Base-by-base conservation (phyloP, 2,797 vertebrate genomes). In the Pseudopleuronectes americanus region DNA sequence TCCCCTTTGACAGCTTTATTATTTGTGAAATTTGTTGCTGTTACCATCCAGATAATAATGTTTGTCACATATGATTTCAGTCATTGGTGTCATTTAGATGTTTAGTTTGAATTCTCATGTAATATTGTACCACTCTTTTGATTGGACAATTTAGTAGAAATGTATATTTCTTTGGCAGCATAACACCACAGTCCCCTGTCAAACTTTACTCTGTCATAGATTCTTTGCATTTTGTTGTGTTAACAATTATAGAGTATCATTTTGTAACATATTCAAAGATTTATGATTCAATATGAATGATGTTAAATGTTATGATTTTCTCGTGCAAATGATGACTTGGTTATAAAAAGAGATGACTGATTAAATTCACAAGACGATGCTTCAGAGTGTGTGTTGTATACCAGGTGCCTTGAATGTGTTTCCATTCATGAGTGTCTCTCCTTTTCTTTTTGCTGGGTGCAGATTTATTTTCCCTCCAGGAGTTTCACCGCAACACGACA, bases 191-290 rank as follows among this genome's bases (percentile, higher is more conserved):
- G 68, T 73, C 61, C 67, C 58, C 59, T 58, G 60, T 85, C 55
- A 52, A 60, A 77, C 74, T 79, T 80, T 77, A 81, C 52, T 78
- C 41, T 73, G 61, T 64, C 74, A 78, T 80, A 69, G 57, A 70
- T 31, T 69, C 80, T 83, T 85, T 58, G 74, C 60, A 83, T 87
- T 85, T 74, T 66, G 57, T 90, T 91, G 84, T 90, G 92, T 94
- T 93, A 87, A 84, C 84, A 76, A 81, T 83, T 88, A 92, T 67
- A 74, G 61, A 83, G 55, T 77, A 69, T 80, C 79, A 85, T 90
- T 92, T 91, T 93, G 85, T 92, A 90, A 91, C 88, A 89, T 93
- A 89, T 86, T 90, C 60, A 88, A 89, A 85, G 65, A 80, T 84
- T 73, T 84, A 84, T 77, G 83, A 90, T 74, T 89, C 81, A 81